Base-by-base conservation (phyloP, 2,888 invertebrate species). In the Pristionchus japonicus region DNA sequence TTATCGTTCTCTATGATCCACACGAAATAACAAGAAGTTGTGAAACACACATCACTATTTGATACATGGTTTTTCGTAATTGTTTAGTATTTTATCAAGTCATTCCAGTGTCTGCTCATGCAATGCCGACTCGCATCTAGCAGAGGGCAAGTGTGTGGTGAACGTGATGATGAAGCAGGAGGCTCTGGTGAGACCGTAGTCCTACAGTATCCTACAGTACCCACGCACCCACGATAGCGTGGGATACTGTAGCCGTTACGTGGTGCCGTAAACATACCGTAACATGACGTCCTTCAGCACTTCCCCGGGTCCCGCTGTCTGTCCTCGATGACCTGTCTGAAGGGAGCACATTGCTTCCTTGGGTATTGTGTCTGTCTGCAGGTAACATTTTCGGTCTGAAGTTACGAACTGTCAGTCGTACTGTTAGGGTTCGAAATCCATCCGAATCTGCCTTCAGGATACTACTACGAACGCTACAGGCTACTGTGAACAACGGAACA, bases 391-490 rank as follows among this genome's bases (percentile, higher is more conserved):
- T 6, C 20, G 23, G 20, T 57, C 52, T 1, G 23, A 57, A 49
- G 13, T 7, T 49, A 17, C 20, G 11, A 3, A 20, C n/a, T n/a
- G n/a, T n/a, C n/a, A n/a, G n/a, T n/a, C n/a, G n/a, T n/a, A n/a
- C n/a, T 52, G 52, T 20, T 52, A 52, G 52, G 52, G 52, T 23
- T 20, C 3, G 20, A 52, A 52, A 23, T 23, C 23, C n/a, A 20
- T 20, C 3, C n/a, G 31, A 34, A 0, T 67, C 13, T 61, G 64
- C 31, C 23, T 86, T 4, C 47, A 70, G 13, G 87, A 87, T 34
- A 74, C 85, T 4, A 88, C 89, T 0, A 92, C 93, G 40, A 92
- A 93, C 70, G 88, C 91, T 13, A 91, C 89, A 9, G 93, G 93
- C 7, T 89, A 90, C 23, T 93, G 93, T 70, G 88, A 86, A 27